phyloP scores from a whole-genome alignment of 2,797 vertebrate species.

The Hyperoplus lanceolatus region DNA sequence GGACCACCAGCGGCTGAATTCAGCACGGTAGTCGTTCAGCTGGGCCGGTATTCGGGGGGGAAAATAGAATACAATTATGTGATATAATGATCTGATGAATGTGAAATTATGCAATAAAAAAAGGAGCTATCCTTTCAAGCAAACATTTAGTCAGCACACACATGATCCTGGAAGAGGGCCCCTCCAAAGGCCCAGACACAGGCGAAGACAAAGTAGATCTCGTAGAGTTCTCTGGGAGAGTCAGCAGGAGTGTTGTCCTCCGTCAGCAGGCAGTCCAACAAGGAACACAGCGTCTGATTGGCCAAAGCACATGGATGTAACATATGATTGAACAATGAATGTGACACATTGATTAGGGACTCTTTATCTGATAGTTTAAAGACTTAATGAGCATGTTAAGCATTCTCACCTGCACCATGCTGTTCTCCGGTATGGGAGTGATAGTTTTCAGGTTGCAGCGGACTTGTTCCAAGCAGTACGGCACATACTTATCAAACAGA shows the following conservation, averaged over 20 bases:
- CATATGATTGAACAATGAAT: neutral
- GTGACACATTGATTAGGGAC: neutral
- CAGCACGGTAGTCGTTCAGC: constrained; percentile 88
- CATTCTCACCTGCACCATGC: constrained; percentile 81
- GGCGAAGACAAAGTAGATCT: constrained; percentile 90
- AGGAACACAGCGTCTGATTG: constrained; percentile 86
- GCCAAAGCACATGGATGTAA: constrained; percentile 22
- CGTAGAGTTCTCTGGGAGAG: constrained; percentile 87
- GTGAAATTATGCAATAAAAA: neutral
- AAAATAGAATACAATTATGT: neutral
- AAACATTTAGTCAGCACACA: constrained; percentile 67
- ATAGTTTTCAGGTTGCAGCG: constrained; percentile 88
- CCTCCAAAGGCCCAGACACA: constrained; percentile 90
- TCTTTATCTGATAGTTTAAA: neutral
- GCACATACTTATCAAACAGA: constrained; percentile 86
- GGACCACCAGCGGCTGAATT: constrained; percentile 91
- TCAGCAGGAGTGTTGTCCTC: constrained; percentile 88
- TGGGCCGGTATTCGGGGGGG: constrained; percentile 51
- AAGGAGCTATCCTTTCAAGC: neutral
- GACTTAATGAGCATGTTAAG: neutral
- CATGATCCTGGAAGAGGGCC: constrained; percentile 90
- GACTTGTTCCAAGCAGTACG: constrained; percentile 88
- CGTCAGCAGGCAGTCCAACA: constrained; percentile 88
- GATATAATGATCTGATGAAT: neutral
- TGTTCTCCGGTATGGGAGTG: constrained; percentile 84